Conservation (phyloP, 2,888 invertebrate species). For the Agrochola litura region DNA sequence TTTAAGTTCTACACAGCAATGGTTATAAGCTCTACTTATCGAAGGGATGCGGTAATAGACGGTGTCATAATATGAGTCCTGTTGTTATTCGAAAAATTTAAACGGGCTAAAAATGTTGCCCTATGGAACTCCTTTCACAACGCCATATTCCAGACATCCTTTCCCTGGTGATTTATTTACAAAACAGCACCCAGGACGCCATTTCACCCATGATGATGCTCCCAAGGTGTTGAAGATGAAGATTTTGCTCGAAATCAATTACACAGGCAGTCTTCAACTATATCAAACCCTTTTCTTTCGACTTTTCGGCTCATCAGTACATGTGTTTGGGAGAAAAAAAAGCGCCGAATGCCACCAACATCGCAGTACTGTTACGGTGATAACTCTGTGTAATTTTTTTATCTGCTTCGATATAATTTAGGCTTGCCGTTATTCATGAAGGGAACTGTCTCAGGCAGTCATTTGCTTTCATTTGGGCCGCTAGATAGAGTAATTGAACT, state of each 20-base stretch:
- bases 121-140: background rate
- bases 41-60: too few relatives aligned
- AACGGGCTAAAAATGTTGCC: background rate
- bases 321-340: slow-evolving; percentile 63
- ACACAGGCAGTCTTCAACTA: too few relatives aligned
- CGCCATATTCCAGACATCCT: rapidly evolving
- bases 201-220: too few relatives aligned
- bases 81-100: too few relatives aligned
- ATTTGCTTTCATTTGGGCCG: slow-evolving; percentile 45
- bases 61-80: too few relatives aligned
- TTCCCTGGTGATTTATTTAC: background rate
- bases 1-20: background rate
- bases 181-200: too few relatives aligned
- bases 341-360: slow-evolving; percentile 67
- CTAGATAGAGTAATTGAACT: slow-evolving; percentile 33
- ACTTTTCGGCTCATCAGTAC: slow-evolving; percentile 46
- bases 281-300: slow-evolving; percentile 18
- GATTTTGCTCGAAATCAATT: too few relatives aligned
- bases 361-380: slow-evolving; percentile 66
- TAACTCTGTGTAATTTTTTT: slow-evolving; percentile 67
- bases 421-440: slow-evolving; percentile 58
- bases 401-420: slow-evolving; percentile 66
- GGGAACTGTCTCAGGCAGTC: slow-evolving; percentile 49
- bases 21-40: background rate
- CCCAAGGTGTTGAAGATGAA: too few relatives aligned